Percentiles rank a stretch among this genome's conserved stretches.
Evolutionary conservation across 2,888 invertebrate species (phyloP).

Genomic region (Thera britannica): DNA sequence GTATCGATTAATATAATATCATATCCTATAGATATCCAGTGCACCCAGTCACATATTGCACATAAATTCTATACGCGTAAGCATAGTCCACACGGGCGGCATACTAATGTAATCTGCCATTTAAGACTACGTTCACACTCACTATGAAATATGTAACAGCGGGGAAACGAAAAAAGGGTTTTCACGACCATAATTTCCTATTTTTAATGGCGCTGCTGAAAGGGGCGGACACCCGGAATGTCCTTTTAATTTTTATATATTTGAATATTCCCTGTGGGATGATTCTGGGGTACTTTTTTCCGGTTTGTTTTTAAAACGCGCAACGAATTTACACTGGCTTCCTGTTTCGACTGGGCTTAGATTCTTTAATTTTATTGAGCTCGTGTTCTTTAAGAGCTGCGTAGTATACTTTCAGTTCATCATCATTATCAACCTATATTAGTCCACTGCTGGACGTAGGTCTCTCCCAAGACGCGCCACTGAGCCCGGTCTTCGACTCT

Average conservation of each 20-base stretch:
- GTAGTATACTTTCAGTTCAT: neutral
- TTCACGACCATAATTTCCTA: conserved; percentile 40
- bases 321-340: conserved; percentile 4
- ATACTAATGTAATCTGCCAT: conserved; percentile 38
- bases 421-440: too few relatives aligned
- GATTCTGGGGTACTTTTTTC: conserved; percentile 23
- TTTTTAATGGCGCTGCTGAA: conserved; percentile 42
- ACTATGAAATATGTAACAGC: conserved; percentile 39
- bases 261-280: conserved; percentile 29
- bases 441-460: too few relatives aligned
- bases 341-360: conserved; percentile 5
- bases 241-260: conserved; percentile 41
- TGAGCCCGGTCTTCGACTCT: too few relatives aligned
- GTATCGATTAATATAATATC: too few relatives aligned
- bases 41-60: conserved; percentile 21
- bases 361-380: conserved; percentile 16
- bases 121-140: conserved; percentile 40
- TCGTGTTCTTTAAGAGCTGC: neutral
- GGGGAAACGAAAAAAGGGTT: conserved; percentile 39
- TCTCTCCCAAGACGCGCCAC: too few relatives aligned
- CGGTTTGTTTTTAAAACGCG: conserved; percentile 16
- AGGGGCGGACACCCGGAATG: conserved; percentile 39
- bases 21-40: too few relatives aligned
- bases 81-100: conserved; percentile 15
- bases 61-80: conserved; percentile 29